A percentile compares a stretch with the other conserved stretches of the same genome.
Evolutionary conservation across 2,113 vertebrate species (phyloP).

Genomic region (Euleptes europaea): DNA sequence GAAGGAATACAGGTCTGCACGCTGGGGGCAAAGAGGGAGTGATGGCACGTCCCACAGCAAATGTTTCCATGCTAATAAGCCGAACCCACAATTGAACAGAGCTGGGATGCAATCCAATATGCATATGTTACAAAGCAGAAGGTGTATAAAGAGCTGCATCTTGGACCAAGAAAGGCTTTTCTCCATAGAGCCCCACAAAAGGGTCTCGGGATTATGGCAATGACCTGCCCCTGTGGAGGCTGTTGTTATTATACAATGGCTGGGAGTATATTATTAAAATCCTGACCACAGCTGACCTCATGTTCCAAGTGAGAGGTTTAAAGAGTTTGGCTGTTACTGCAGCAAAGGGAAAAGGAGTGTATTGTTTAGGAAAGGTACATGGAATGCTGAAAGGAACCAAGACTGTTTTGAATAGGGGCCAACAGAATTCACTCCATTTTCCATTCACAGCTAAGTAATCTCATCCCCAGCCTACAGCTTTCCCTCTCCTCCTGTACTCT

Average conservation of each 20-base stretch:
- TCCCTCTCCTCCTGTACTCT: not conserved
- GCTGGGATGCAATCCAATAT: not conserved
- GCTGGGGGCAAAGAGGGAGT: not conserved
- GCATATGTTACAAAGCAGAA: conserved; percentile 1
- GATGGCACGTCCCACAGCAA: not conserved
- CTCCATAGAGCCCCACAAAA: not conserved
- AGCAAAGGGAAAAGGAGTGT: rapidly evolving
- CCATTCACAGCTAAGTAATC: not conserved
- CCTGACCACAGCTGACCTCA: not conserved
- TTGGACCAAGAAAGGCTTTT: conserved; percentile 1
- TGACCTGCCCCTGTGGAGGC: not conserved
- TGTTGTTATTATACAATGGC: not conserved
- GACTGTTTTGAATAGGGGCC: not conserved
- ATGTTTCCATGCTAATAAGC: not conserved
- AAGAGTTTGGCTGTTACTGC: not conserved
- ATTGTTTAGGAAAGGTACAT: not conserved
- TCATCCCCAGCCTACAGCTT: not conserved
- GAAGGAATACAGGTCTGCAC: not conserved
- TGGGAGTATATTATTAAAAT: not conserved
- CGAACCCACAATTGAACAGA: not conserved
- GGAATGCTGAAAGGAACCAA: not conserved
- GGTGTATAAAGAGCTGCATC: not conserved
- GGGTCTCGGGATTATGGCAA: not conserved
- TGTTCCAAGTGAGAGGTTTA: not conserved
- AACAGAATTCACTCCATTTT: not conserved